Evolutionary conservation across 2,113 vertebrate species (phyloP).

Genomic region (Caracal caracal): DNA sequence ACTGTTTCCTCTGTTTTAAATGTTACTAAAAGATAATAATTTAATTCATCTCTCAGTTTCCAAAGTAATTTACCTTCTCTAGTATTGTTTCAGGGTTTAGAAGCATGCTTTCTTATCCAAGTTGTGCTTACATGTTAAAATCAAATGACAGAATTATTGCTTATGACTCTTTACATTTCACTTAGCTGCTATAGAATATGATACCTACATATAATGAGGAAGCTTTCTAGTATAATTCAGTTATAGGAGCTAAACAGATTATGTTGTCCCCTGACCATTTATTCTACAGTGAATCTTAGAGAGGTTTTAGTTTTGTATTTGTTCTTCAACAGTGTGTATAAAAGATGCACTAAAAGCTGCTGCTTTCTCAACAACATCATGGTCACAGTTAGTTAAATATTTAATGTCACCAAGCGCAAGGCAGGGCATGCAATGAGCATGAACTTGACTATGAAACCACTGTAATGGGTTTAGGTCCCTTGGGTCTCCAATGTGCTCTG

Average conservation of each 20-base stretch:
- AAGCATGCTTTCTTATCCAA: background rate
- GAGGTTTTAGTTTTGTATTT: constrained; percentile 51
- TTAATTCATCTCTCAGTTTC: background rate
- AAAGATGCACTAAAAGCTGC: constrained; percentile 53
- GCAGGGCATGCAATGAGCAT: constrained; percentile 52
- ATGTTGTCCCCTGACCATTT: background rate
- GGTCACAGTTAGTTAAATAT: constrained; percentile 76
- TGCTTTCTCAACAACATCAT: constrained; percentile 63
- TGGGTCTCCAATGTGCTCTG: background rate
- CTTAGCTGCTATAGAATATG: background rate
- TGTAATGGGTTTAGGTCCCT: constrained; percentile 74
- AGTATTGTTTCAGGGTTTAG: background rate
- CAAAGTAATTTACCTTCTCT: constrained; percentile 35
- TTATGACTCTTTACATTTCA: constrained; percentile 15
- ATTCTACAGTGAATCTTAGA: background rate
- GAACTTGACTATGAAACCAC: constrained; percentile 63
- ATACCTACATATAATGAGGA: constrained; percentile 33
- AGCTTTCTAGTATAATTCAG: constrained; percentile 57
- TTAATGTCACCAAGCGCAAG: constrained; percentile 77
- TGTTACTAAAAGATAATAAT: background rate
- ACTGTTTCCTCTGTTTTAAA: background rate
- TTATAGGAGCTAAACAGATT: constrained; percentile 40
- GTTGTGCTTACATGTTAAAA: constrained; percentile 50
- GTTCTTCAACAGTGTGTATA: background rate
- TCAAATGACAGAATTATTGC: constrained; percentile 47